Evolutionary conservation across 1,140 invertebrate genomes (phyloP), one percentile per base, ranked within the genome.

Genomic region (Drosophila sturtevanti): DNA sequence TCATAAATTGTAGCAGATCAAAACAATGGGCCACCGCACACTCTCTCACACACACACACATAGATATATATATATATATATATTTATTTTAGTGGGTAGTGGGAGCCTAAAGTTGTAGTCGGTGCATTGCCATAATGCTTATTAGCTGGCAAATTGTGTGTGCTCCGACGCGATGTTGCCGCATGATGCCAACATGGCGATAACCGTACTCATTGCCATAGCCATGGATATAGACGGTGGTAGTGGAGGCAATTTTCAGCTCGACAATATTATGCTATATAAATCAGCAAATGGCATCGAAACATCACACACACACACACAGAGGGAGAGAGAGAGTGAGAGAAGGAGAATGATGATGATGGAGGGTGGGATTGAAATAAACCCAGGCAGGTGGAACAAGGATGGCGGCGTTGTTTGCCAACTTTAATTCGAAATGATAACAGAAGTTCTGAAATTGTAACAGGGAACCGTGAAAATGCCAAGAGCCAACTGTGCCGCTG

Each of bases 381-480:
- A 55, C 12, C 35, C 38, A 61, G 14, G 21, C 37, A 48, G 63
- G 4, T n/a, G 63, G 63, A 37, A 38, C 14, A 59, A 52, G 63
- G 54, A 55, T 35, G 52, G 31, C 58, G 21, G 52, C 55, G 35
- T 24, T 41, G 18, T 41, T 48, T 64, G 68, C 44, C 67, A 79
- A 79, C 64, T 82, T 89, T 73, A 73, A 79, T 87, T 87, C 76
- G 76, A 89, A 87, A 87, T 87, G 84, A 87, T 87, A 79, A 87
- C 82, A 87, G 79, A 87, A 87, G 84, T 87, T 73, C 66, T 54
- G 59, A 79, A 82, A 79, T 77, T 72, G 77, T 80, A 77, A 80
- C 73, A 80, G 71, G 74, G 72, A 68, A 77, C 81, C 81, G 81
- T 85, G 81, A 85, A 85, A 85, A 31, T 51, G 54, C 44, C 61